Conservation (phyloP, 2,113 vertebrate genomes). For the Pagrus major region DNA sequence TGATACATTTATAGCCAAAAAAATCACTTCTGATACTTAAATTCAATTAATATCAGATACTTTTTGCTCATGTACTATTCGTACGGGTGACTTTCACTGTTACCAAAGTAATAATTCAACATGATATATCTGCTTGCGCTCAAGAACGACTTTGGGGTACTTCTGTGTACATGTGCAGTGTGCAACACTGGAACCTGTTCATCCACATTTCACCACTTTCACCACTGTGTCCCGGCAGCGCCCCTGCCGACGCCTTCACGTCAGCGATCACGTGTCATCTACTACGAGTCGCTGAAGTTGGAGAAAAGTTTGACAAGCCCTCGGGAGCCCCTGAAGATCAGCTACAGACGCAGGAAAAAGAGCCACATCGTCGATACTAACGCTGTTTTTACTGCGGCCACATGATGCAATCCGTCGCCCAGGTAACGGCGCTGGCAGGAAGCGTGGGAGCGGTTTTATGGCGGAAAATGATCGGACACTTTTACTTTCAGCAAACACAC, state of each 20-base stretch:
- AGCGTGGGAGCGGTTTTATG: not conserved
- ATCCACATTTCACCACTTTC: not conserved
- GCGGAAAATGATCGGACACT: not conserved
- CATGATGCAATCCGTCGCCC: constrained; percentile 72
- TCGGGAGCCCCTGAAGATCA: not conserved
- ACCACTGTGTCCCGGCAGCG: constrained; percentile 13
- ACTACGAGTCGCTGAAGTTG: constrained; percentile 54
- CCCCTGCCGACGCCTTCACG: constrained; percentile 21
- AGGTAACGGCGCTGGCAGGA: constrained; percentile 61
- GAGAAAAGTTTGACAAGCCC: constrained; percentile 75
- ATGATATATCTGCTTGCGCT: too few relatives aligned
- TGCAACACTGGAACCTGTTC: too few relatives aligned
- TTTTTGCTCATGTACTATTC: too few relatives aligned
- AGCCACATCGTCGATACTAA: not conserved
- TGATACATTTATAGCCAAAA: too few relatives aligned
- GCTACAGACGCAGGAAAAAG: not conserved
- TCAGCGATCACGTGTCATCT: constrained; percentile 64
- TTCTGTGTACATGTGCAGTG: too few relatives aligned
- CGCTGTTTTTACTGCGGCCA: not conserved
- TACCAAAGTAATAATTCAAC: too few relatives aligned
- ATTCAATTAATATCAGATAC: too few relatives aligned
- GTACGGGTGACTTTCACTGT: too few relatives aligned
- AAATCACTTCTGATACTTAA: too few relatives aligned
- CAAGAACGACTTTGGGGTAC: too few relatives aligned
- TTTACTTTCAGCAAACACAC: constrained; percentile 11